Conservation (phyloP, 2,113 vertebrate genomes). For the Cairina moschata region DNA sequence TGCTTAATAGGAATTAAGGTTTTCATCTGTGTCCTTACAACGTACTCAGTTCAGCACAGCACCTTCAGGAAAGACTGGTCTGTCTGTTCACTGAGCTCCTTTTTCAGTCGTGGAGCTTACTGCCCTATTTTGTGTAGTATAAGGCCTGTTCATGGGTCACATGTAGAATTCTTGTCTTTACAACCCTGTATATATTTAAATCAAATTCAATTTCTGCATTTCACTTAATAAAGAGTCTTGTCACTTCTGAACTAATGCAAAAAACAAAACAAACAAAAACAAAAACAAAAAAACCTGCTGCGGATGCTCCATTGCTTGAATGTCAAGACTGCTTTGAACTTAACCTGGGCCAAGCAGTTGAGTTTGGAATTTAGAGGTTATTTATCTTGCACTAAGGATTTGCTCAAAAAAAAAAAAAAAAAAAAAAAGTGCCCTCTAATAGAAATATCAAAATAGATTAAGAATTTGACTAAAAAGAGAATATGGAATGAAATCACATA, state of each 20-base stretch:
- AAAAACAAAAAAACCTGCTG: neutral
- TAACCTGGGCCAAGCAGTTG: neutral
- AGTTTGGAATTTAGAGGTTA: neutral
- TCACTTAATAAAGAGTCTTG: neutral
- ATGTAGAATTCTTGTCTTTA: neutral
- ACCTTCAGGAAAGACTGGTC: neutral
- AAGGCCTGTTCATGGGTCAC: neutral
- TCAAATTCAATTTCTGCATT: neutral
- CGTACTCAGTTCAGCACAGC: rapidly evolving
- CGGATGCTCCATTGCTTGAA: neutral
- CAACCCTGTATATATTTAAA: neutral
- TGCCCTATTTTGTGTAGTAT: neutral
- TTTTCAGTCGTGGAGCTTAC: neutral
- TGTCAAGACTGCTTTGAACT: neutral
- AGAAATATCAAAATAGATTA: neutral
- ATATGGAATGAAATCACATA: neutral
- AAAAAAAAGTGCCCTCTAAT: neutral
- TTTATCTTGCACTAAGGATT: neutral
- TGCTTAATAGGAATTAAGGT: neutral
- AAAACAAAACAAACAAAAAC: no score
- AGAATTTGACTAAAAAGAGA: neutral
- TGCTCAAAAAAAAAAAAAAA: neutral
- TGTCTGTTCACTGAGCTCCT: neutral
- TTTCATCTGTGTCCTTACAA: neutral
- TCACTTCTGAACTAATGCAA: neutral